Percentiles rank a stretch among this genome's conserved stretches.
Evolutionary conservation across 2,113 vertebrate genomes (phyloP).

Genomic region (Motacilla alba): DNA sequence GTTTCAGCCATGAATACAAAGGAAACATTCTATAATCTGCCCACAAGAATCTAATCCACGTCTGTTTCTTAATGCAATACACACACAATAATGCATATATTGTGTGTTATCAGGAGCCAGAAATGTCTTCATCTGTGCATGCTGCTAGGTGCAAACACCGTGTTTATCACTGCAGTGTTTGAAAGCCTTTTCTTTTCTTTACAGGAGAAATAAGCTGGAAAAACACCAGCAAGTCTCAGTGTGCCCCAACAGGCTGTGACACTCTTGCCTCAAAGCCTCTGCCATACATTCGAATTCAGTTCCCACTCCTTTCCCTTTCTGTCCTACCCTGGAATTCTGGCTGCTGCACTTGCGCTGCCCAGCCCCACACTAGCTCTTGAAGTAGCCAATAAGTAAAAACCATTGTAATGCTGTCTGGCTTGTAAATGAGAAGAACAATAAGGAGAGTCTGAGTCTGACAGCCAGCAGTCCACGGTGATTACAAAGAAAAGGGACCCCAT

Average conservation of each 20-base stretch:
- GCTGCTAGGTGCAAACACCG: background rate
- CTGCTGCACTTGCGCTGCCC: background rate
- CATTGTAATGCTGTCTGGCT: conserved; percentile 70
- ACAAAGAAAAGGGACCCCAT: conserved; percentile 40
- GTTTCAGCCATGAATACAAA: conserved; percentile 29
- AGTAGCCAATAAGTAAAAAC: conserved; percentile 49
- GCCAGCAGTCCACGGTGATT: conserved; percentile 51
- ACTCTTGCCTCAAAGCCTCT: background rate
- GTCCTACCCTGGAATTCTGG: background rate
- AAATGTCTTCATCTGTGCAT: background rate
- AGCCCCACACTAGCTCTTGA: conserved; percentile 26
- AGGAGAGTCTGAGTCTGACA: conserved; percentile 36
- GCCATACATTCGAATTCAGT: background rate
- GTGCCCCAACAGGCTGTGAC: background rate
- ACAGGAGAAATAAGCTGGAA: background rate
- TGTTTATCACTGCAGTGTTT: background rate
- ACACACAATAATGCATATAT: background rate
- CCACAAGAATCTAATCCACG: background rate
- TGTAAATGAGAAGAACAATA: conserved; percentile 56
- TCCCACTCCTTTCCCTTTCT: background rate
- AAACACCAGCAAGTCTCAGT: background rate
- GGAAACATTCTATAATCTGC: conserved; percentile 36
- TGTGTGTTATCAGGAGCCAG: conserved; percentile 13
- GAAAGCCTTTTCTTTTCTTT: background rate
- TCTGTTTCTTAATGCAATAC: conserved; percentile 15